These are phyloP conservation scores for Epinotia bilunana DNA, from an alignment of 2,888 invertebrate genomes.

Conservation along the genomic window DNA sequence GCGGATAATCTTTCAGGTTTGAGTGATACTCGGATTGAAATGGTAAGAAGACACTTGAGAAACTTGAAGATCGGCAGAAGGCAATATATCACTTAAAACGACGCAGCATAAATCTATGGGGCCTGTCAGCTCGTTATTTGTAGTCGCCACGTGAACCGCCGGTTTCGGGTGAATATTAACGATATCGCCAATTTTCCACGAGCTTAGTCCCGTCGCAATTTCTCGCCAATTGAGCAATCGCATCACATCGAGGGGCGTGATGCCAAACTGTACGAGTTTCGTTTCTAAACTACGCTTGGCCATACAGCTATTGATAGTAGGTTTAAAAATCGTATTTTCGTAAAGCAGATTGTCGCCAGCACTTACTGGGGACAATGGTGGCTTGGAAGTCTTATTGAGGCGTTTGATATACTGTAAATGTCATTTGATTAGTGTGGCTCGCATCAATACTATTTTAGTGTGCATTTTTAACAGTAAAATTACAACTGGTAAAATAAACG, in stretches of 20 bases:
- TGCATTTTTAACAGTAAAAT: neutral
- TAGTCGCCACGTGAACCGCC: conserved; percentile 81
- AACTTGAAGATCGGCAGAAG: conserved; percentile 67
- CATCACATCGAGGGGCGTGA: conserved; percentile 69
- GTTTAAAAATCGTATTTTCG: conserved; percentile 16
- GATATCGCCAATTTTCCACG: conserved; percentile 84
- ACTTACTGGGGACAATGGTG: conserved; percentile 23
- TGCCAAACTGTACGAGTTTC: conserved; percentile 59
- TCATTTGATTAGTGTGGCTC: neutral
- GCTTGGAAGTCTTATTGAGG: neutral
- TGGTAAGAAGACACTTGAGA: conserved; percentile 69
- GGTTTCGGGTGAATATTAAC: conserved; percentile 84
- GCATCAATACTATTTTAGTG: neutral
- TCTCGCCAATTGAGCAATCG: conserved; percentile 84
- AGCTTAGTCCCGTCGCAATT: conserved; percentile 83
- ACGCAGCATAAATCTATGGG: conserved; percentile 81
- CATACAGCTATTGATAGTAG: conserved; percentile 31
- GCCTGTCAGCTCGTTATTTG: conserved; percentile 81
- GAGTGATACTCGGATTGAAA: conserved; percentile 50
- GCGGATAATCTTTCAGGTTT: conserved; percentile 17
- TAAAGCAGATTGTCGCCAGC: conserved; percentile 6
- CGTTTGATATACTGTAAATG: neutral
- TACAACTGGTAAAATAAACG: no score
- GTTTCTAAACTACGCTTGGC: conserved; percentile 53
- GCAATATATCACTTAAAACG: conserved; percentile 82